Evolutionary conservation across 2,888 invertebrate species (phyloP).

Genomic region (Catocala nupta): DNA sequence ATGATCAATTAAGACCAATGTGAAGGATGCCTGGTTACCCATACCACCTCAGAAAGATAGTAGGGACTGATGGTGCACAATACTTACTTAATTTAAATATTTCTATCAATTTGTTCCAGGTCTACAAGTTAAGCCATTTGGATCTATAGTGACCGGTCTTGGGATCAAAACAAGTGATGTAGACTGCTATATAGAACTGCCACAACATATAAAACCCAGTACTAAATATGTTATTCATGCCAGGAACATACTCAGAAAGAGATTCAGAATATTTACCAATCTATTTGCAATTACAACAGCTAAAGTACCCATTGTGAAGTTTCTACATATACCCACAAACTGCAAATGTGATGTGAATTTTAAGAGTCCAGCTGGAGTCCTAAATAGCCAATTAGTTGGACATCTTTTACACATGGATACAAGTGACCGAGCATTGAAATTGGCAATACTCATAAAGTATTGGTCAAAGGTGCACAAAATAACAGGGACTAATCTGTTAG

Average conservation of each 20-base stretch:
- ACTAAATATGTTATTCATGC: conserved; percentile 57
- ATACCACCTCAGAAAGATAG: no score
- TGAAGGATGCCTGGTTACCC: no score
- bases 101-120: conserved; percentile 59
- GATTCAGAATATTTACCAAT: conserved; percentile 75
- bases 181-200: conserved; percentile 89
- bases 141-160: conserved; percentile 91
- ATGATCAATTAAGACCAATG: no score
- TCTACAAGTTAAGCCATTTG: conserved; percentile 87
- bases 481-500: conserved; percentile 85
- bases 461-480: conserved; percentile 90
- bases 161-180: conserved; percentile 91
- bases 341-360: conserved; percentile 91
- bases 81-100: no score
- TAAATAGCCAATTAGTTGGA: conserved; percentile 89
- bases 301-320: conserved; percentile 92
- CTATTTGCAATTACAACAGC: conserved; percentile 89
- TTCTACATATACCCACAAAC: conserved; percentile 87
- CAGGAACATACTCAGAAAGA: conserved; percentile 69
- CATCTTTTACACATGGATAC: conserved; percentile 86
- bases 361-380: conserved; percentile 89
- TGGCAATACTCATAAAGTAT: conserved; percentile 90
- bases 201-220: conserved; percentile 44
- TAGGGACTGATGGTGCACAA: no score
- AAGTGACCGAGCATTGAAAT: conserved; percentile 79